Base-by-base conservation (phyloP, 1,140 invertebrate genomes). In the Spodoptera litura region DNA sequence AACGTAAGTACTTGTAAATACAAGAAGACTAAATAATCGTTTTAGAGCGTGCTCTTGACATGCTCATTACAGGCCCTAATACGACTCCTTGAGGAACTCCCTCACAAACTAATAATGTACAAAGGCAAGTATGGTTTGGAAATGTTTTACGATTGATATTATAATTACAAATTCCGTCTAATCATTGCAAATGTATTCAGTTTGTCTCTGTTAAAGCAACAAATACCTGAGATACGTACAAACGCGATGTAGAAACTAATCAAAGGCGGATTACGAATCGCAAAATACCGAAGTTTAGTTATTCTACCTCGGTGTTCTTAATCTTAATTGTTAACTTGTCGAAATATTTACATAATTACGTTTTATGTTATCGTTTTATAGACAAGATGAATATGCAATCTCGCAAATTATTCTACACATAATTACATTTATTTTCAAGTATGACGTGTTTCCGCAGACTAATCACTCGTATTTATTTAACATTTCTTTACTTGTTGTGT, bases 311-410 rank as follows among this genome's bases (percentile, higher is more conserved):
- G 66, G 49, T 66, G 62, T 52, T 53, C 66, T 70, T 70, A 70
- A 70, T 70, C 66, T 70, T 70, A 68, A 68, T 68, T 70, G 66
- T 70, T 70, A 11, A 70, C 66, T 70, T 53, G 66, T 70, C 66
- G 66, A 70, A 70, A 70, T 70, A 52, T 70, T 53, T 70, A 70
- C 66, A 70, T 70, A 70, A 70, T 70, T 70, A 70, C 66, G 52
- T 70, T 70, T 70, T 70, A 70, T 70, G 66, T 52, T 70, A 70
- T 51, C 49, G 49, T 31, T 52, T 52, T 25, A 49, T 70, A n/a
- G 66, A 70, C 66, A 70, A 70, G 66, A 52, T 70, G 66, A 70
- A 70, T 52, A 70, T 31, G 49, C 66, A 70, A 70, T 70, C 66
- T 51, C n/a, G 8, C 49, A 53, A 70, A 31, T 27, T 44, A 68